phyloP scores from a whole-genome alignment of 2,113 vertebrate species.

The Rousettus leschenaultii region DNA sequence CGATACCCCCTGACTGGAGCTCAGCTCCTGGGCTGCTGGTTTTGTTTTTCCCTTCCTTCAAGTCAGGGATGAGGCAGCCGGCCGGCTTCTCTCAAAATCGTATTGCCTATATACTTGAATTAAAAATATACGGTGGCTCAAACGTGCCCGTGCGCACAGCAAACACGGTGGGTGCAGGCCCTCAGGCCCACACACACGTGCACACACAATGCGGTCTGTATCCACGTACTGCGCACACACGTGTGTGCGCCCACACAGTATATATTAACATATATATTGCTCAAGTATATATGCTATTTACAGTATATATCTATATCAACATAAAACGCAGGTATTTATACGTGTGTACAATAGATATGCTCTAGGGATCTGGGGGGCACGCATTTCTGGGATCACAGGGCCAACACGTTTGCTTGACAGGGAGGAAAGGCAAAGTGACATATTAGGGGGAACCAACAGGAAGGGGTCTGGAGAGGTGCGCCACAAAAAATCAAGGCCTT shows the following conservation, averaged over 20 bases:
- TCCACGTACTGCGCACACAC: background rate
- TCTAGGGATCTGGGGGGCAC: slow-evolving; percentile 28
- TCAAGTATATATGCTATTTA: slow-evolving; percentile 73
- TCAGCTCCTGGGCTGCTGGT: slow-evolving; percentile 33
- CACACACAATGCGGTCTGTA: background rate
- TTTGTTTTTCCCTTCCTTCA: background rate
- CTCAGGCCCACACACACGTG: fast-evolving
- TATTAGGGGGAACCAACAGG: background rate
- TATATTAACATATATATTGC: slow-evolving; percentile 77
- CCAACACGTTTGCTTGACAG: background rate
- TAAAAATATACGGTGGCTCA: slow-evolving; percentile 70
- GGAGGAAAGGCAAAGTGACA: background rate
- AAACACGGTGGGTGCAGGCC: background rate
- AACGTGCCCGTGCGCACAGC: background rate
- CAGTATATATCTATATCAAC: slow-evolving; percentile 68
- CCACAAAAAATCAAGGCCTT: slow-evolving; percentile 18
- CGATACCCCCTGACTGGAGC: fast-evolving
- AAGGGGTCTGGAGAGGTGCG: background rate
- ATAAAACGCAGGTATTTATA: slow-evolving; percentile 60
- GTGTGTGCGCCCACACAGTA: slow-evolving; percentile 41
- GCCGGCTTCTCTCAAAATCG: background rate
- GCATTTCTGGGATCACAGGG: background rate
- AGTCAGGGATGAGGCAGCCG: background rate
- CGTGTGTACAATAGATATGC: slow-evolving; percentile 31
- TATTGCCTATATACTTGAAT: slow-evolving; percentile 73